Conservation (phyloP, 2,888 invertebrate species). For the Noctua janthe region DNA sequence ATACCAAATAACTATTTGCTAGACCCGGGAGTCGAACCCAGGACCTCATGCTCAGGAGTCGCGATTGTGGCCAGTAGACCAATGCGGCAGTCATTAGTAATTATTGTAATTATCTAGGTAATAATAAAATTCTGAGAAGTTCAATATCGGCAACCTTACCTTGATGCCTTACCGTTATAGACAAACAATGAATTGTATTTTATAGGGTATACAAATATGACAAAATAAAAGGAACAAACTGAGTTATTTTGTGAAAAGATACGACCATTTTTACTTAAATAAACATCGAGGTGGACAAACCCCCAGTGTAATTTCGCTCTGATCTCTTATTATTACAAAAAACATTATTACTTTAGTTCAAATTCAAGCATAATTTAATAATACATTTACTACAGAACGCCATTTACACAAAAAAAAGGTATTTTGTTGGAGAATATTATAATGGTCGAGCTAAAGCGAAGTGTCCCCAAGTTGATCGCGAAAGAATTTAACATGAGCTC, state of each 20-base stretch:
- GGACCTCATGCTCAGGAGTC: no score
- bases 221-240: constrained; percentile 10
- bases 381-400: constrained; percentile 5
- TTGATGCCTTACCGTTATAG: no score
- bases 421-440: constrained; percentile 10
- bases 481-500: constrained; percentile 49
- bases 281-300: constrained; percentile 8
- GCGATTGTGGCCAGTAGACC: no score
- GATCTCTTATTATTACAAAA: constrained; percentile 10
- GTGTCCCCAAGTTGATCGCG: constrained; percentile 28
- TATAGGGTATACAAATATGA: background rate
- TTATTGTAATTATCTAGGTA: background rate
- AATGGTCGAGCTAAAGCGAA: constrained; percentile 6
- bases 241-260: background rate
- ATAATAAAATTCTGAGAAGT: no score
- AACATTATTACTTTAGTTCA: background rate
- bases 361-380: constrained; percentile 17
- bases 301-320: constrained; percentile 13
- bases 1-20: no score
- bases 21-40: no score
- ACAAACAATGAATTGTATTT: background rate
- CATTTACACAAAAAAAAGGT: constrained; percentile 12
- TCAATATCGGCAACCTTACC: background rate
- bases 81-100: no score
- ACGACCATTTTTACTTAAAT: background rate